Evolutionary conservation across 2,888 invertebrate species (phyloP).

Genomic region (Exocentrus adspersus): DNA sequence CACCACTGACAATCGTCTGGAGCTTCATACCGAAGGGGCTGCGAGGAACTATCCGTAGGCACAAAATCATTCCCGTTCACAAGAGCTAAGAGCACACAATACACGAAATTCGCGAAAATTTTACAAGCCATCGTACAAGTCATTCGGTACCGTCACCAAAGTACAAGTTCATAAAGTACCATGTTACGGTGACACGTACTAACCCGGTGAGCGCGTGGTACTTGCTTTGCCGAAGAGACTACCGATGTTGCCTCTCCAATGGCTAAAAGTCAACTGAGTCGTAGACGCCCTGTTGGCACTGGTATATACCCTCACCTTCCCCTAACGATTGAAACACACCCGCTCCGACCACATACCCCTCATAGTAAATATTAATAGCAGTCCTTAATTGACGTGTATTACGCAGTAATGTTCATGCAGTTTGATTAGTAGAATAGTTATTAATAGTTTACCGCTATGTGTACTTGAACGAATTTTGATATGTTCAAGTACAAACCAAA

Average conservation of each 20-base stretch:
- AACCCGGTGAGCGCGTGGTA: constrained; percentile 25
- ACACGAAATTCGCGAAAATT: constrained; percentile 32
- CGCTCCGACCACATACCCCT: constrained; percentile 45
- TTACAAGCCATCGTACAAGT: constrained; percentile 40
- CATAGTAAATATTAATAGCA: constrained; percentile 49
- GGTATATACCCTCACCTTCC: constrained; percentile 45
- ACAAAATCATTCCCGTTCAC: constrained; percentile 35
- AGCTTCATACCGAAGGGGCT: constrained; percentile 75
- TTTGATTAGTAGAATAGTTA: too few species aligned
- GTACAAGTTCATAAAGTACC: constrained; percentile 11
- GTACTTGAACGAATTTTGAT: too few species aligned
- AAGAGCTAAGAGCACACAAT: constrained; percentile 30
- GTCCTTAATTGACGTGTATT: constrained; percentile 44
- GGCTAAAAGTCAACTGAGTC: constrained; percentile 47
- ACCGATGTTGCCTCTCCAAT: constrained; percentile 42
- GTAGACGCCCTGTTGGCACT: constrained; percentile 43
- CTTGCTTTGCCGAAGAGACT: constrained; percentile 2
- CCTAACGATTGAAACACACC: constrained; percentile 42
- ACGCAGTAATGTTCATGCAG: constrained; percentile 26
- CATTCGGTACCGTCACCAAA: constrained; percentile 29
- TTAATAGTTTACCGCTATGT: too few species aligned
- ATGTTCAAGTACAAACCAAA: too few species aligned
- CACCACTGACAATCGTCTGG: constrained; percentile 89
- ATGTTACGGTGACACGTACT: constrained; percentile 17
- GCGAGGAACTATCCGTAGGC: constrained; percentile 59